phyloP scores from a whole-genome alignment of 2,113 vertebrate species.

The Syngnathus floridae region DNA sequence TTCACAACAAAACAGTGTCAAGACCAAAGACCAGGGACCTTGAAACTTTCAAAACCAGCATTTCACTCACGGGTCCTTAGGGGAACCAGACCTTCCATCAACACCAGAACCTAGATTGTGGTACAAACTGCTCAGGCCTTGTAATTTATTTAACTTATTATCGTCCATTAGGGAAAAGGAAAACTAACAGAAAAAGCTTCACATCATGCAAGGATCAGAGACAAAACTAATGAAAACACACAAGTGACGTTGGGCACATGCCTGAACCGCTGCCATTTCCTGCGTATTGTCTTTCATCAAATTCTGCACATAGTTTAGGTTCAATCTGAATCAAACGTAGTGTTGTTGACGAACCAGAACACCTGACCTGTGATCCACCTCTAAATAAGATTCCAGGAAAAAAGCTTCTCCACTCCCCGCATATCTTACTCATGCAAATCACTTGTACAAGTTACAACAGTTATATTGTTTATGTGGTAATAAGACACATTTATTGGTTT shows the following conservation, averaged over 20 bases:
- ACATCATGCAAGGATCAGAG: conserved; percentile 47
- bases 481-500: neutral
- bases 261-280: conserved; percentile 60
- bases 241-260: conserved; percentile 59
- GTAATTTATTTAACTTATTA: conserved; percentile 75
- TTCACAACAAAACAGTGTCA: conserved; percentile 57
- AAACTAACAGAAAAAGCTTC: conserved; percentile 59
- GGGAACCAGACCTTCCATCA: conserved; percentile 64
- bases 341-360: conserved; percentile 75
- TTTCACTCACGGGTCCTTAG: conserved; percentile 49
- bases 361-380: conserved; percentile 69
- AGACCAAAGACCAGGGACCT: conserved; percentile 56
- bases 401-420: conserved; percentile 65
- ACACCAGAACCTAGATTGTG: conserved; percentile 58
- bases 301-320: conserved; percentile 74
- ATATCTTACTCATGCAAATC: conserved; percentile 68
- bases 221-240: conserved; percentile 56
- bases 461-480: neutral
- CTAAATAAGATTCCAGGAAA: conserved; percentile 71
- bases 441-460: conserved; percentile 20
- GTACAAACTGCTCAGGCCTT: conserved; percentile 54
- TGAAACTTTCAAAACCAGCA: conserved; percentile 58
- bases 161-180: conserved; percentile 67
- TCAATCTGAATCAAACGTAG: conserved; percentile 74
- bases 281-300: conserved; percentile 73